phyloP scores from a whole-genome alignment of 2,113 vertebrate species.

The Actinemys pallida region DNA sequence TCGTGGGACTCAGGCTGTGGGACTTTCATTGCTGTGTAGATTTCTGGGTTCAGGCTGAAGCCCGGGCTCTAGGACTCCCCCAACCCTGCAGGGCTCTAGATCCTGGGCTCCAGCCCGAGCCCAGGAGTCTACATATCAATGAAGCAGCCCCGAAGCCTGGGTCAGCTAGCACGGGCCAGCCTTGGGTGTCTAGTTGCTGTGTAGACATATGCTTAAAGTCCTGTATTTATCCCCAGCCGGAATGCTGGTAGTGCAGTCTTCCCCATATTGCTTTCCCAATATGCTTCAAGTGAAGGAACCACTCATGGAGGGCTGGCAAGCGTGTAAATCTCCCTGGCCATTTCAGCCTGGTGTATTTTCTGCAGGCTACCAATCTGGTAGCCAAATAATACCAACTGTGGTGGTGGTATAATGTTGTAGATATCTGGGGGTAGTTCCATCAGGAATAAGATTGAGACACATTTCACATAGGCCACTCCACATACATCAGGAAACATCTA shows the following conservation, averaged over 20 bases:
- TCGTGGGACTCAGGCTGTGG: no score
- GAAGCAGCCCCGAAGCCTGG: no score
- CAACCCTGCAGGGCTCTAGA: no score
- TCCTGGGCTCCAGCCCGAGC: no score
- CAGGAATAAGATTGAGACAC: neutral
- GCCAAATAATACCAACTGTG: neutral
- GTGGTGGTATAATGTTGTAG: neutral
- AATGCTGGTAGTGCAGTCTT: neutral
- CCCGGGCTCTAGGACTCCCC: neutral
- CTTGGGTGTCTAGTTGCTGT: neutral
- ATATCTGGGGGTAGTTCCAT: neutral
- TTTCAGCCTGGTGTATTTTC: neutral
- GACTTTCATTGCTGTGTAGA: neutral
- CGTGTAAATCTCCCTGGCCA: no score
- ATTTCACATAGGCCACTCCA: neutral
- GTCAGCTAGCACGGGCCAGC: neutral
- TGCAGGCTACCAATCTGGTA: neutral
- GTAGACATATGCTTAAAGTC: neutral
- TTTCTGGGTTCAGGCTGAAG: neutral
- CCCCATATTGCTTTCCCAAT: neutral
- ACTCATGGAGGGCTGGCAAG: neutral
- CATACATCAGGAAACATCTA: neutral
- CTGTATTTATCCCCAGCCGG: neutral
- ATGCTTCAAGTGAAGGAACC: no score
- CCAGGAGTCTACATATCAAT: no score